These are phyloP conservation scores for Cheilosia vernalis DNA, from an alignment of 2,888 invertebrate species.

Conservation along the genomic window DNA sequence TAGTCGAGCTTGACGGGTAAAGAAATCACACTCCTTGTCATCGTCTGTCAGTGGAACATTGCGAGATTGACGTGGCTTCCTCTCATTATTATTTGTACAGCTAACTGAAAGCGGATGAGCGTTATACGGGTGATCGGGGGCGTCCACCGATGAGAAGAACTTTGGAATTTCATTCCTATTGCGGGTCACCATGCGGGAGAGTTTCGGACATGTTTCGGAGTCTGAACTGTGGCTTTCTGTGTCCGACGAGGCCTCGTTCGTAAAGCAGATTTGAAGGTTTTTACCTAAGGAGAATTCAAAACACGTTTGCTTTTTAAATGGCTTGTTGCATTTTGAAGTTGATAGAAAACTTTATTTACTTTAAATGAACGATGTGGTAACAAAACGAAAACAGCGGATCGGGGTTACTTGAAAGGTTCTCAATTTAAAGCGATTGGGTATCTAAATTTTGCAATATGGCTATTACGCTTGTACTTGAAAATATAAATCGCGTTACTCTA, in stretches of 20 bases:
- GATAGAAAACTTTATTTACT: neutral
- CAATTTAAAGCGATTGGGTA: too few species aligned
- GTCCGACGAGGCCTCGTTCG: conserved; percentile 95
- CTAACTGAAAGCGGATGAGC: conserved; percentile 79
- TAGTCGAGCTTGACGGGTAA: conserved; percentile 90
- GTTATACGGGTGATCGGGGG: conserved; percentile 78
- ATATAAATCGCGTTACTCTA: too few species aligned
- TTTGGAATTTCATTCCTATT: conserved; percentile 68
- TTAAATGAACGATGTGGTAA: too few species aligned
- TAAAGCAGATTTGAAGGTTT: conserved; percentile 97
- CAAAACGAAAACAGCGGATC: too few species aligned
- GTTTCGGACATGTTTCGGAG: conserved; percentile 85
- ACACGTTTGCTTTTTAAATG: neutral
- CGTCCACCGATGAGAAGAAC: conserved; percentile 69
- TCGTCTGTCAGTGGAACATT: conserved; percentile 84
- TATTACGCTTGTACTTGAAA: too few species aligned
- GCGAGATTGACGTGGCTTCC: conserved; percentile 65
- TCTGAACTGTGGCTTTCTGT: conserved; percentile 91
- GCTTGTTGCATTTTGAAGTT: neutral
- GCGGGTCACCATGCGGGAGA: conserved; percentile 78
- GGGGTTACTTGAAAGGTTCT: too few species aligned
- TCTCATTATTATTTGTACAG: conserved; percentile 76
- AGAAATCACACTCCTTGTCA: conserved; percentile 90
- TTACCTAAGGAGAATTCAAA: conserved; percentile 86
- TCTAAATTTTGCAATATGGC: too few species aligned